Conservation (phyloP, 2,888 invertebrate species). For the Eristalinus aeneus region DNA sequence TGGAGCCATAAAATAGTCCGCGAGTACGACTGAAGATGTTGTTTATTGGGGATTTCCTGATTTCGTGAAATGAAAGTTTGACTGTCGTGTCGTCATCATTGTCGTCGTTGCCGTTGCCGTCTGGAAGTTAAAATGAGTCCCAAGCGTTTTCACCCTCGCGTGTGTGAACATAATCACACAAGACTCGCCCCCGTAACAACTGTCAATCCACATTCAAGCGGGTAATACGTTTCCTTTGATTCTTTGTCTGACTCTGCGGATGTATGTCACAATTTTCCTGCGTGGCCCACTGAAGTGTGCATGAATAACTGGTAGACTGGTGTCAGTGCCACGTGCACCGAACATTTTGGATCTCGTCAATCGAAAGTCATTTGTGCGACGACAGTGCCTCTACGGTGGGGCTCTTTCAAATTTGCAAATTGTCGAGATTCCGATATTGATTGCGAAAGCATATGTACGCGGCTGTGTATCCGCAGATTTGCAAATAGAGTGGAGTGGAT, state of each 20-base stretch:
- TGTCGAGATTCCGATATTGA: constrained; percentile 26
- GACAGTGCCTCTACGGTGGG: neutral
- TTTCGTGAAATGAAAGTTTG: constrained; percentile 43
- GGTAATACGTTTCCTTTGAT: constrained; percentile 35
- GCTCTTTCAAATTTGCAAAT: constrained; percentile 28
- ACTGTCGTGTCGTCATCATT: neutral
- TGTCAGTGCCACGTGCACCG: constrained; percentile 42
- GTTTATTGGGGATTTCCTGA: constrained; percentile 65
- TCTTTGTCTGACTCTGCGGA: constrained; percentile 8
- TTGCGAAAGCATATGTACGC: neutral
- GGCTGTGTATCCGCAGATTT: constrained; percentile 22
- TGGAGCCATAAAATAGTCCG: constrained; percentile 7
- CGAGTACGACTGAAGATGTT: constrained; percentile 12
- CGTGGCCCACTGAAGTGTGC: constrained; percentile 1
- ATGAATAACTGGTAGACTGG: neutral
- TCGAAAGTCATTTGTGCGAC: constrained; percentile 30
- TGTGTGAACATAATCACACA: neutral
- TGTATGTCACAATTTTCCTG: constrained; percentile 37
- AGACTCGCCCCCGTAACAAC: constrained; percentile 13
- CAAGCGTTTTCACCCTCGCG: constrained; percentile 11
- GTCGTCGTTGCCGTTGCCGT: neutral
- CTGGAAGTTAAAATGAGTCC: constrained; percentile 21
- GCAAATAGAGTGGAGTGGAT: constrained; percentile 13
- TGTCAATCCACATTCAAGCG: constrained; percentile 6
- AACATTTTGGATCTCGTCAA: constrained; percentile 30